Evolutionary conservation across 2,113 vertebrate species (phyloP).

Genomic region (Leptodactylus fuscus): DNA sequence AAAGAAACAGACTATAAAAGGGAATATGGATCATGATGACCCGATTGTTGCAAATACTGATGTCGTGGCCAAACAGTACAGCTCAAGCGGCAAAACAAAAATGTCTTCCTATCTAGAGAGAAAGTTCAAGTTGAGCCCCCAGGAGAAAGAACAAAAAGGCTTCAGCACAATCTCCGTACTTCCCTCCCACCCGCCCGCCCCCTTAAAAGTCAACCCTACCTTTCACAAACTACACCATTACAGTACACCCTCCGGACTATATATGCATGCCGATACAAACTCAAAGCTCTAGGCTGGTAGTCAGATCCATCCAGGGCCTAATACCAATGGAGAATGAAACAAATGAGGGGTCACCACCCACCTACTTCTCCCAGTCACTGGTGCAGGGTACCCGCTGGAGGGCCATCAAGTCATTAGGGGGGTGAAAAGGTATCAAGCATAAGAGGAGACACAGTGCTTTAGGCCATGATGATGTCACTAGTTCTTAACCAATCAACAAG

Average conservation of each 20-base stretch:
- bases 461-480: too few species aligned
- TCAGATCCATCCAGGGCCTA: neutral
- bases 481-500: neutral
- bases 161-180: neutral
- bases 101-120: slow-evolving; percentile 15
- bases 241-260: neutral
- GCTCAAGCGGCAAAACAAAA: neutral
- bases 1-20: too few species aligned
- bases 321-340: neutral
- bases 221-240: slow-evolving; percentile 23
- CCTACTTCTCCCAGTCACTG: neutral
- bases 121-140: neutral
- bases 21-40: neutral
- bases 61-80: too few species aligned
- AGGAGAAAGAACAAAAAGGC: neutral
- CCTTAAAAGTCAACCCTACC: neutral
- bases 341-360: neutral
- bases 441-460: neutral
- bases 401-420: neutral
- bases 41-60: neutral
- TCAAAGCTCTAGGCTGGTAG: neutral
- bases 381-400: neutral
- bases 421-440: neutral
- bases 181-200: neutral
- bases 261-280: slow-evolving; percentile 11